Conservation (phyloP, 2,113 vertebrate species). For the Sphyrna mokarran region DNA sequence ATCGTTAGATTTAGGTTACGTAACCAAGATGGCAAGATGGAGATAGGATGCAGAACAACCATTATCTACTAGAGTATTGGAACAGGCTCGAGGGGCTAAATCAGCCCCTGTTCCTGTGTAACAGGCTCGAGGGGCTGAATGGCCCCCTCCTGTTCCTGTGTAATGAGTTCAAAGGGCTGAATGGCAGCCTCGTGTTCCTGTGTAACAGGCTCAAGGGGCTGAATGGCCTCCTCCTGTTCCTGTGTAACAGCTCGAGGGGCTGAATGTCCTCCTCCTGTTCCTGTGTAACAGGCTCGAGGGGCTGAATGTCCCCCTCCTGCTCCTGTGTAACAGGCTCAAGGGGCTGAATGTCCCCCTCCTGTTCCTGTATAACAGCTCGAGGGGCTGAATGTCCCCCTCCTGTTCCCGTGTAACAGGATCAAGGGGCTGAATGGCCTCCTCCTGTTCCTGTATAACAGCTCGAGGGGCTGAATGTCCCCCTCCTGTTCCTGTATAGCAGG, state of each 20-base stretch:
- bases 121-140: not conserved
- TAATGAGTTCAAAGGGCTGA: no score
- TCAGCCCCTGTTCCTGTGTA: not conserved
- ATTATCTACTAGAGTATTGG: not conserved
- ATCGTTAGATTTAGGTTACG: not conserved
- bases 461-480: no score
- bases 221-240: no score
- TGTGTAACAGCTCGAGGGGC: not conserved
- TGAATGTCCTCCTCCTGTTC: not conserved
- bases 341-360: not conserved
- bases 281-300: not conserved
- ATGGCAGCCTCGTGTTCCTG: no score
- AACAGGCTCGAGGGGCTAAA: not conserved
- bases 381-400: no score
- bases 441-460: not conserved
- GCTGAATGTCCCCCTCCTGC: no score
- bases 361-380: not conserved
- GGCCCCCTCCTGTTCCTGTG: not conserved
- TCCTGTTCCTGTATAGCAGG: no score
- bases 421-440: not conserved
- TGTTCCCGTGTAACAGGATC: no score
- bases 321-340: no score
- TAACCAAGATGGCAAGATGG: not conserved
- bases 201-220: no score
- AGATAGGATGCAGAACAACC: not conserved